Evolutionary conservation across 2,888 invertebrate genomes (phyloP).

Genomic region (Mesoligia furuncula): DNA sequence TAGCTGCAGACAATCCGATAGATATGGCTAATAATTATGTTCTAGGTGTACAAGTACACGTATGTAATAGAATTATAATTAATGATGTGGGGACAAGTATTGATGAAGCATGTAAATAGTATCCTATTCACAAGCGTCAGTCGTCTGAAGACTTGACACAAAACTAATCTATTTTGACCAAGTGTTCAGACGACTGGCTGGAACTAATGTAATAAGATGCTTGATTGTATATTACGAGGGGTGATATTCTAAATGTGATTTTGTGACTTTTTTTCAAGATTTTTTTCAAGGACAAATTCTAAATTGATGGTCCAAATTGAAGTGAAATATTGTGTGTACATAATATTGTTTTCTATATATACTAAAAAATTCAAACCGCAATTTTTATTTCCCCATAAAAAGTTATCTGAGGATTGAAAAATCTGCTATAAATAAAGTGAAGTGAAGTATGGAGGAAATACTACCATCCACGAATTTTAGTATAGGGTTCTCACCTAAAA

Average conservation of each 20-base stretch:
- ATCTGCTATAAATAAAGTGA: neutral
- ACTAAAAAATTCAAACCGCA: no score
- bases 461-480: neutral
- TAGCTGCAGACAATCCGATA: conserved; percentile 2
- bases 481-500: no score
- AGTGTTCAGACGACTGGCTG: neutral
- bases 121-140: no score
- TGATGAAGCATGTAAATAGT: no score
- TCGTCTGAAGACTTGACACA: no score
- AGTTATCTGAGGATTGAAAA: neutral
- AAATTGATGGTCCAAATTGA: neutral
- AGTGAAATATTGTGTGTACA: neutral
- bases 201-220: neutral
- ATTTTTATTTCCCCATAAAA: neutral
- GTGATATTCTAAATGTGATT: neutral
- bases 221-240: no score
- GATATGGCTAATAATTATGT: neutral
- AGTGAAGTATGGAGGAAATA: neutral
- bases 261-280: neutral
- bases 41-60: neutral
- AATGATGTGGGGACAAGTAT: no score
- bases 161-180: neutral
- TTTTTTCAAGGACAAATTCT: no score
- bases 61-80: neutral
- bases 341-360: neutral